These are phyloP conservation scores for Orbicella faveolata DNA, from an alignment of 64 coral and sea anemone genomes.

Conservation along the genomic window DNA sequence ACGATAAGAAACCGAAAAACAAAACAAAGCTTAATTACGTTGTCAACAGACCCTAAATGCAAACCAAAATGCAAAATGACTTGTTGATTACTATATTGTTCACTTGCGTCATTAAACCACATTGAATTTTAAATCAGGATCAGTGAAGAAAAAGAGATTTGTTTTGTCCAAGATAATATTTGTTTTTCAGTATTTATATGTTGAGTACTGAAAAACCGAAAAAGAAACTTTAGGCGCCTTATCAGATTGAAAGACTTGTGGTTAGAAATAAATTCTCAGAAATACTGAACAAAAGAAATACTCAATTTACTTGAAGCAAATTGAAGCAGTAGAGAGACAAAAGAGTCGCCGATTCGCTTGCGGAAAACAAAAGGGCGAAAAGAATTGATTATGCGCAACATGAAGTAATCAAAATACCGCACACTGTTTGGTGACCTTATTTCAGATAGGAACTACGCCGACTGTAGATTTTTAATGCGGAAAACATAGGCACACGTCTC, in stretches of 20 bases:
- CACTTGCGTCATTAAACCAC: not conserved
- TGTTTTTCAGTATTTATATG: not conserved
- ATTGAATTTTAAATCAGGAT: not conserved
- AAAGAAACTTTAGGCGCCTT: not conserved
- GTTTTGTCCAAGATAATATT: not conserved
- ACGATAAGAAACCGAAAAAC: too few species aligned
- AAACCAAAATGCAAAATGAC: not conserved
- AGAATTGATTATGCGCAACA: not conserved
- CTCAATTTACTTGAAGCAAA: not conserved
- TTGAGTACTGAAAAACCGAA: not conserved
- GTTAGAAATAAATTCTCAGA: not conserved
- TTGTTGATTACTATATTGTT: not conserved
- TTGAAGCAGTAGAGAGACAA: not conserved
- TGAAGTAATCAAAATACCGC: not conserved
- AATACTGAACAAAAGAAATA: too few species aligned
- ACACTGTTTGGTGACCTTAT: not conserved
- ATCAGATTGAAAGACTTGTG: not conserved
- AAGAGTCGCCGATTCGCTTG: not conserved
- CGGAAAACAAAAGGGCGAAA: not conserved
- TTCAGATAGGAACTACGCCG: not conserved
- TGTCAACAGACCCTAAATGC: constrained; percentile 9
- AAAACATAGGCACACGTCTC: too few species aligned
- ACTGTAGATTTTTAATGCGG: too few species aligned
- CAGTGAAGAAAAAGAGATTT: not conserved
- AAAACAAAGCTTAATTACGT: not conserved